Percentiles rank a stretch among this genome's conserved stretches.
These are phyloP conservation scores for Bufotes viridis DNA, from an alignment of 2,797 vertebrate species.

Conservation along the genomic window DNA sequence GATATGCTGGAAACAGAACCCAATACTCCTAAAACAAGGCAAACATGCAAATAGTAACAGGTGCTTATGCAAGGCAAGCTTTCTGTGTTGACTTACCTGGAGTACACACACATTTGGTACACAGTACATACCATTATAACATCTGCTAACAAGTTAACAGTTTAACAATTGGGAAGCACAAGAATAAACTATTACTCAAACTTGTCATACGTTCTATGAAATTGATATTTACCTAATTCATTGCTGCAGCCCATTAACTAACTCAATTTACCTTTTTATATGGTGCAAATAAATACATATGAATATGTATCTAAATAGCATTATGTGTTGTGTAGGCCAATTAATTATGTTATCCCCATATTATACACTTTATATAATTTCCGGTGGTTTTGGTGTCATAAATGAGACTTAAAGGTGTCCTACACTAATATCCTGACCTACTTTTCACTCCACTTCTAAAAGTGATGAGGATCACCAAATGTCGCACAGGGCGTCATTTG, in stretches of 20 bases:
- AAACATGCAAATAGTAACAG: slow-evolving; percentile 24
- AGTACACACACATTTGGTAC: slow-evolving; percentile 65
- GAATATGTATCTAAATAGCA: not conserved
- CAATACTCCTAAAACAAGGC: not conserved
- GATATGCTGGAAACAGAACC: not conserved
- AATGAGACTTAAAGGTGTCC: no score
- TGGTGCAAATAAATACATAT: not conserved
- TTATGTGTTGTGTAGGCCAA: not conserved
- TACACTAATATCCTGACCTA: no score
- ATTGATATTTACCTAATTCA: not conserved
- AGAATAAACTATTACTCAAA: not conserved
- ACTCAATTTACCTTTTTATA: not conserved
- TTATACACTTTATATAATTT: not conserved
- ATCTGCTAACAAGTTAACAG: slow-evolving; percentile 7
- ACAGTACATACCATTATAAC: slow-evolving; percentile 65
- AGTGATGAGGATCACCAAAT: no score
- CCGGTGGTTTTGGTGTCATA: no score
- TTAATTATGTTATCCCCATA: not conserved
- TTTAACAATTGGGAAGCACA: not conserved
- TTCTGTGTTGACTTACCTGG: slow-evolving; percentile 68
- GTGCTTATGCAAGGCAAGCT: not conserved
- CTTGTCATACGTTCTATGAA: not conserved
- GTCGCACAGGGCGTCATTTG: no score
- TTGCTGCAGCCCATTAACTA: not conserved
- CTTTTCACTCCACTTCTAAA: no score